Base-by-base conservation (phyloP, 2,797 vertebrate genomes). In the Lepus oiostolus region DNA sequence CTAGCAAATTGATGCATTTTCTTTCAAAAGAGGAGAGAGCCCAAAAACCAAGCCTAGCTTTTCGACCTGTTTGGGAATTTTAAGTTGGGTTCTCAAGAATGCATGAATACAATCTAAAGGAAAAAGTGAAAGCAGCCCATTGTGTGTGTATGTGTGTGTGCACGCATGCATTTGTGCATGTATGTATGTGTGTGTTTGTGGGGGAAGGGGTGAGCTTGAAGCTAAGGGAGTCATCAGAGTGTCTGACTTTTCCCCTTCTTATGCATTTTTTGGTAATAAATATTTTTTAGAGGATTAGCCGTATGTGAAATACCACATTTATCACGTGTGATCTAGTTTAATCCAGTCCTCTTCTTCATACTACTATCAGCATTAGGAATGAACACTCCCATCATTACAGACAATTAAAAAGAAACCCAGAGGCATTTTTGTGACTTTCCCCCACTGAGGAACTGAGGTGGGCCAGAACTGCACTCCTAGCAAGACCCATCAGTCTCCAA, bases 401-500 rank as follows among this genome's bases (percentile, higher is more conserved):
- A 22, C 16, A 16, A 65, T 30, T 24, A 24, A 11, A 35, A 28
- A 32, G 24, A 72, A 68, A 54, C 22, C 76, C 65, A 35, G 67
- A 82, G 19, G 54, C 54, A 11, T 68, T 80, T 80, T 6, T 19
- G 58, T 26, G 21, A 80, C 82, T 47, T 38, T 7, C 28, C 13
- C 52, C 35, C 63, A 50, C 11, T n/a, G 11, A 42, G 26, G 28
- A 77, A 32, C 14, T 22, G 30, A 4, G 3, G 16, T 16, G 4
- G 3, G 70, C 12, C 35, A 60, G 21, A 70, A 60, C 11, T 35
- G 42, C 3, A 1, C 30, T 63, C 26, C 38, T 13, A 68, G 10
- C 2, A 2, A 60, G 38, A 3, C 22, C 35, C 22, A 3, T 21
- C 0, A 1, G 16, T 9, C 10, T 47, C 22, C 24, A 17, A 62